Percentiles rank a stretch among this genome's conserved stretches.
These are phyloP conservation scores for Thereva unica DNA, from an alignment of 2,888 invertebrate genomes.

Conservation along the genomic window DNA sequence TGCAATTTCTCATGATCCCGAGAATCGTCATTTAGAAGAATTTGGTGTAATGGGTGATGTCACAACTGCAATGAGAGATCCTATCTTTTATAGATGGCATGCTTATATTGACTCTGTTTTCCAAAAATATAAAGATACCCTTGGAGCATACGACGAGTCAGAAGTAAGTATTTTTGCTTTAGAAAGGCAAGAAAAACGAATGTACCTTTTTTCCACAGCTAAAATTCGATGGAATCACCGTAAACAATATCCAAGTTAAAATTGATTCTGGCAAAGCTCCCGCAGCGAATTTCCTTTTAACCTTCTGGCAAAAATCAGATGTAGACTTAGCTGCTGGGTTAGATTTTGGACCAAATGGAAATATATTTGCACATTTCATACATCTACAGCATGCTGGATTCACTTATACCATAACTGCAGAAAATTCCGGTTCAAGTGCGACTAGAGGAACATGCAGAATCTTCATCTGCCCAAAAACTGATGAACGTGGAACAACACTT, in stretches of 20 bases:
- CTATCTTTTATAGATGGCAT: conserved; percentile 85
- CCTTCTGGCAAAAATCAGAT: conserved; percentile 80
- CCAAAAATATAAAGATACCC: conserved; percentile 68
- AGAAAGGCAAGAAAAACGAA: not conserved
- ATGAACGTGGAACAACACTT: conserved; percentile 67
- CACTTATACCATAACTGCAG: conserved; percentile 67
- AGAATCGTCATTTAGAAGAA: conserved; percentile 69
- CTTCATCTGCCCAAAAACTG: conserved; percentile 68
- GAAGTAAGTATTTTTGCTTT: conserved; percentile 55
- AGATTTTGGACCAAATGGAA: conserved; percentile 75
- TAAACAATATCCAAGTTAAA: conserved; percentile 47
- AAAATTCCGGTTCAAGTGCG: conserved; percentile 59
- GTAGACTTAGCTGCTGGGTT: conserved; percentile 79
- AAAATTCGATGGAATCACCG: conserved; percentile 38
- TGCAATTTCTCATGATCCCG: conserved; percentile 79
- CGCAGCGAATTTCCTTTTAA: conserved; percentile 64
- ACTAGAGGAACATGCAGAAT: conserved; percentile 68
- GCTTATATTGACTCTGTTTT: conserved; percentile 76
- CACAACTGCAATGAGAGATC: conserved; percentile 84
- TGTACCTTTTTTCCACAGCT: conserved; percentile 28
- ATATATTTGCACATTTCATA: conserved; percentile 72
- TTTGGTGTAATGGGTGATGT: conserved; percentile 80
- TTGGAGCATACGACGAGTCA: conserved; percentile 62
- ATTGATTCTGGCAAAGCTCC: conserved; percentile 46
- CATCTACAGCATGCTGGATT: conserved; percentile 78